Conservation (phyloP, 2,888 invertebrate species). For the Erebia epiphron region DNA sequence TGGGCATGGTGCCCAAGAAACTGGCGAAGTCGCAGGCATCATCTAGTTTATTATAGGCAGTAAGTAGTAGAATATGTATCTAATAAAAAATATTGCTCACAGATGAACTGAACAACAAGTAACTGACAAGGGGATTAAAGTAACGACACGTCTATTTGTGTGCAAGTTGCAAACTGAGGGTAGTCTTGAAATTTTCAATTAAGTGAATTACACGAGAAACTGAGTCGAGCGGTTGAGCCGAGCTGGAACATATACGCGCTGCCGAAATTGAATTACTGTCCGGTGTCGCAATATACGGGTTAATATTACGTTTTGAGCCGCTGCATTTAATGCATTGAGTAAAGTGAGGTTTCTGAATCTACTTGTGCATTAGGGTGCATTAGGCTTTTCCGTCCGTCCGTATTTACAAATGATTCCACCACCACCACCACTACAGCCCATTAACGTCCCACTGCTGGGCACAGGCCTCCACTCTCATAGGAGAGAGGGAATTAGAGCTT, state of each 20-base stretch:
- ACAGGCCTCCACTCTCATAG: too few relatives aligned
- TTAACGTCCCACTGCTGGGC: too few relatives aligned
- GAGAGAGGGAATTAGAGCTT: too few relatives aligned
- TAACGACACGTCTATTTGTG: slow-evolving; percentile 1
- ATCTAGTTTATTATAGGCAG: too few relatives aligned
- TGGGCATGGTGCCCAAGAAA: too few relatives aligned
- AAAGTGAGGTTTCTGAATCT: too few relatives aligned
- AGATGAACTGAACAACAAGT: neutral
- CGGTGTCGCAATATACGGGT: slow-evolving; percentile 47
- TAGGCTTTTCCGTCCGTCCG: too few relatives aligned
- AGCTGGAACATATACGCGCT: slow-evolving; percentile 52
- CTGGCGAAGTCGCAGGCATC: too few relatives aligned
- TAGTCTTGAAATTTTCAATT: slow-evolving; percentile 53
- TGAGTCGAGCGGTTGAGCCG: slow-evolving; percentile 48
- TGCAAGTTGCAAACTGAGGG: slow-evolving; percentile 19
- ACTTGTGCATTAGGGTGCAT: too few relatives aligned
- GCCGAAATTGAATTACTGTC: slow-evolving; percentile 73
- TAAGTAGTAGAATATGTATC: too few relatives aligned
- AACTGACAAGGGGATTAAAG: slow-evolving; percentile 1
- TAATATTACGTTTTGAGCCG: slow-evolving; percentile 22
- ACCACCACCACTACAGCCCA: too few relatives aligned
- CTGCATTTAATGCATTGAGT: neutral
- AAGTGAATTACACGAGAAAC: slow-evolving; percentile 42
- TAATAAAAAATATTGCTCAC: neutral
- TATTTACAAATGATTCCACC: too few relatives aligned